phyloP scores from a whole-genome alignment of 2,797 vertebrate genomes.

The Macroramphosus scolopax region DNA sequence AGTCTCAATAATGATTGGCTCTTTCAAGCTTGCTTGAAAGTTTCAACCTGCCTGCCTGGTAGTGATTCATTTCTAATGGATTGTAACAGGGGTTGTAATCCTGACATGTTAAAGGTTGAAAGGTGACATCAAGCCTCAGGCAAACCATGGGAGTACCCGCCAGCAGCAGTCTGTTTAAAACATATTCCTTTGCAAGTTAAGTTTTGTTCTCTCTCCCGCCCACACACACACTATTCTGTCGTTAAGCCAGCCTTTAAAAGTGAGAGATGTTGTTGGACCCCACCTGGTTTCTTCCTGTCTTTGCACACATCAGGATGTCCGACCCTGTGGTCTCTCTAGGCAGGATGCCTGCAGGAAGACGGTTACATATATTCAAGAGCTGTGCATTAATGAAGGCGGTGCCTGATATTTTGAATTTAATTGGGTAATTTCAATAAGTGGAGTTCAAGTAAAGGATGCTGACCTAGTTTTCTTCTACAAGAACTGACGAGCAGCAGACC shows the following conservation, averaged over 20 bases:
- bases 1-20: conserved; percentile 42
- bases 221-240: conserved; percentile 9
- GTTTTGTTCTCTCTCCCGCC: not conserved
- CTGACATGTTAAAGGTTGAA: conserved; percentile 39
- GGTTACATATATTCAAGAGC: conserved; percentile 40
- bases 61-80: conserved; percentile 35
- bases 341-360: conserved; percentile 31
- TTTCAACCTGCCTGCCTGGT: conserved; percentile 19
- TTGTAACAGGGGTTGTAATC: conserved; percentile 30
- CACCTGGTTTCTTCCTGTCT: conserved; percentile 44
- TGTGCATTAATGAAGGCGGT: conserved; percentile 47
- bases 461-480: conserved; percentile 18
- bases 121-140: conserved; percentile 41
- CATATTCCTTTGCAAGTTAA: conserved; percentile 5
- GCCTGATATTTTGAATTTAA: conserved; percentile 16
- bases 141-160: conserved; percentile 22
- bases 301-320: conserved; percentile 31
- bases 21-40: conserved; percentile 40
- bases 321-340: conserved; percentile 25
- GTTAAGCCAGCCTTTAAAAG: conserved; percentile 8
- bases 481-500: conserved; percentile 19
- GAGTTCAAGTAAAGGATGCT: conserved; percentile 20
- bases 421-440: conserved; percentile 5
- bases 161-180: conserved; percentile 19
- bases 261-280: conserved; percentile 38